phyloP scores from a whole-genome alignment of 2,888 invertebrate genomes.

The Epicampocera succincta region DNA sequence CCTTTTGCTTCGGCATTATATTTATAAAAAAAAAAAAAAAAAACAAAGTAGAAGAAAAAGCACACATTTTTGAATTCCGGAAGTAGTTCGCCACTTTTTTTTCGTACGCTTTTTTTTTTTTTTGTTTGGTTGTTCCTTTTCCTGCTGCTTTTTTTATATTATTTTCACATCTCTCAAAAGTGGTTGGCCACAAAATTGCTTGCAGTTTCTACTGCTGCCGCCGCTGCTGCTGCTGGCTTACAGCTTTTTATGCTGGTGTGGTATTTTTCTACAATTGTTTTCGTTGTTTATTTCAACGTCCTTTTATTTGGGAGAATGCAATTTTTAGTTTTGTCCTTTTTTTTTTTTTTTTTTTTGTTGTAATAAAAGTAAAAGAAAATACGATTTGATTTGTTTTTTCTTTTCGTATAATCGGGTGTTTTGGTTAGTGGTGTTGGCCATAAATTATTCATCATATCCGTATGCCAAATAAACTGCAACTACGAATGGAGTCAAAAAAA shows the following conservation, averaged over 20 bases:
- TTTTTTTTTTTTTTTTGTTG: constrained; percentile 23
- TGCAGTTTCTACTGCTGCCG: constrained; percentile 36
- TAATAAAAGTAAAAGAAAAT: constrained; percentile 30
- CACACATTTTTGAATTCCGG: constrained; percentile 44
- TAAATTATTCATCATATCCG: constrained; percentile 70
- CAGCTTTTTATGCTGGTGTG: constrained; percentile 20
- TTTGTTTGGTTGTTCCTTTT: constrained; percentile 18
- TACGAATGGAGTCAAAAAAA: constrained; percentile 26
- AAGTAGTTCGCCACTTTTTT: constrained; percentile 32
- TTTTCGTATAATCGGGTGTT: constrained; percentile 48
- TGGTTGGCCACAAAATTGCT: constrained; percentile 55
- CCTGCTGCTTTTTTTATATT: neutral
- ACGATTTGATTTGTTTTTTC: constrained; percentile 22
- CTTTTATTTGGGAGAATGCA: constrained; percentile 25
- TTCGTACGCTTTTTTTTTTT: neutral
- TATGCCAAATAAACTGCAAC: constrained; percentile 62
- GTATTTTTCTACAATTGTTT: constrained; percentile 51
- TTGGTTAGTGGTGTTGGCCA: constrained; percentile 64
- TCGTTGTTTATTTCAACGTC: constrained; percentile 3
- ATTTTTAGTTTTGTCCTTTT: constrained; percentile 19
- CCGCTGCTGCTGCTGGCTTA: neutral
- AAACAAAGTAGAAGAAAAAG: too few relatives aligned
- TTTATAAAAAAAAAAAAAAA: too few relatives aligned
- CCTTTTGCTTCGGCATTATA: constrained; percentile 19
- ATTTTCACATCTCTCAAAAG: constrained; percentile 23